Conservation (phyloP, 1,140 invertebrate species). For the Chironomus striatipennis region DNA sequence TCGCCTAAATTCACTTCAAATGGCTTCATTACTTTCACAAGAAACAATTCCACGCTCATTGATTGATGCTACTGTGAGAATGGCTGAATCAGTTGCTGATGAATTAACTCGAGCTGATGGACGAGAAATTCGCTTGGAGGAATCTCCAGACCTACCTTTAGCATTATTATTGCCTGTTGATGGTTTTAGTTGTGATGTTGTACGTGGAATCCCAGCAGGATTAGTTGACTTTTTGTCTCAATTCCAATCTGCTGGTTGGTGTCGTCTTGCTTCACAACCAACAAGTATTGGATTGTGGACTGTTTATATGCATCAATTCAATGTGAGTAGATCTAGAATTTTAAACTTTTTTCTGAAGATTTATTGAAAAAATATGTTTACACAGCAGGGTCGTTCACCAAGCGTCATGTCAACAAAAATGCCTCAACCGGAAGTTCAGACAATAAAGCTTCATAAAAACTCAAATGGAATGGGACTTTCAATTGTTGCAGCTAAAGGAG, state of each 20-base stretch:
- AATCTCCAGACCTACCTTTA: slow-evolving; percentile 80
- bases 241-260: slow-evolving; percentile 76
- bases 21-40: slow-evolving; percentile 72
- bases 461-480: slow-evolving; percentile 88
- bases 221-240: slow-evolving; percentile 86
- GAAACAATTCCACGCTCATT: slow-evolving; percentile 50
- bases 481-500: slow-evolving; percentile 83
- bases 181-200: slow-evolving; percentile 96
- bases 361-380: too few species aligned
- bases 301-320: slow-evolving; percentile 74
- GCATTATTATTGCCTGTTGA: slow-evolving; percentile 92
- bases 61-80: slow-evolving; percentile 54
- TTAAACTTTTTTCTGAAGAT: slow-evolving; percentile 18
- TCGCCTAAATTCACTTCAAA: slow-evolving; percentile 93
- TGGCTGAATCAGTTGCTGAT: slow-evolving; percentile 90
- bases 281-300: slow-evolving; percentile 89
- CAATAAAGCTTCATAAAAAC: slow-evolving; percentile 85
- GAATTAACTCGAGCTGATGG: slow-evolving; percentile 84
- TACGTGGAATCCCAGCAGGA: slow-evolving; percentile 84
- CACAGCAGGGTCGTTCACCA: slow-evolving; percentile 51
- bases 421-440: slow-evolving; percentile 57
- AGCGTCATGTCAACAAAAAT: slow-evolving; percentile 43
- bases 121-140: slow-evolving; percentile 67
- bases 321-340: slow-evolving; percentile 41
- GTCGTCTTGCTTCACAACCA: slow-evolving; percentile 79